Percentiles rank a stretch among this genome's conserved stretches.
Evolutionary conservation across 2,113 vertebrate species (phyloP).

Genomic region (Lontra canadensis): DNA sequence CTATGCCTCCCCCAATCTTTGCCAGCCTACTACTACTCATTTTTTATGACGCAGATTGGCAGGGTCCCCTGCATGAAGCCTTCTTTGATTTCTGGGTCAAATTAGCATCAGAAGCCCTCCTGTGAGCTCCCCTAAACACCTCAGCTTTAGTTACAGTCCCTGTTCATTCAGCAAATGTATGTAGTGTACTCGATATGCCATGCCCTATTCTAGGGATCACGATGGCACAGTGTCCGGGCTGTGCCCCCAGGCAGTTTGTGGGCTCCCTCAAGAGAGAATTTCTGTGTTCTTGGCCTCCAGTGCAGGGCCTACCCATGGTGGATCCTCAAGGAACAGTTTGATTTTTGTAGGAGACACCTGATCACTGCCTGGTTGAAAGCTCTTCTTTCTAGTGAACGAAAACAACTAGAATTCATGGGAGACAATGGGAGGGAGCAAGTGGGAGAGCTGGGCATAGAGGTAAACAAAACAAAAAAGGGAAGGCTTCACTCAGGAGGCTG

Average conservation of each 20-base stretch:
- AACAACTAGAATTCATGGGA: not conserved
- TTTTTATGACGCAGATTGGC: not conserved
- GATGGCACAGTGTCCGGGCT: not conserved
- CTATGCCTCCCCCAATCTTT: not conserved
- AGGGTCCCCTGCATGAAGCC: not conserved
- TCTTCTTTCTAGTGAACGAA: conserved; percentile 9
- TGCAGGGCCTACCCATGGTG: not conserved
- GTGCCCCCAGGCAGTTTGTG: not conserved
- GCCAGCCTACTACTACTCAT: conserved; percentile 39
- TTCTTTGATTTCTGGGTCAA: not conserved
- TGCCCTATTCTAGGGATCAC: not conserved
- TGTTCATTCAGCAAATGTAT: not conserved
- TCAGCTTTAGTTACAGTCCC: not conserved
- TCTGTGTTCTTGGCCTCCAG: not conserved
- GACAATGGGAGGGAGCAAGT: not conserved
- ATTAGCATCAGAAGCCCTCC: not conserved
- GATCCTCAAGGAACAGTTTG: not conserved
- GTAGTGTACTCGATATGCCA: too few relatives aligned
- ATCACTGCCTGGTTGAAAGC: not conserved
- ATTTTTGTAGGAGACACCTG: not conserved
- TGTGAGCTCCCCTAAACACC: not conserved
- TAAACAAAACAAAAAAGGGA: not conserved
- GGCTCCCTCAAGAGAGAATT: not conserved
- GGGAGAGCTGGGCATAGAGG: not conserved
- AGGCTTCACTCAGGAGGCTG: not conserved